phyloP scores from a whole-genome alignment of 2,797 vertebrate genomes.

The Sylvilagus floridanus region DNA sequence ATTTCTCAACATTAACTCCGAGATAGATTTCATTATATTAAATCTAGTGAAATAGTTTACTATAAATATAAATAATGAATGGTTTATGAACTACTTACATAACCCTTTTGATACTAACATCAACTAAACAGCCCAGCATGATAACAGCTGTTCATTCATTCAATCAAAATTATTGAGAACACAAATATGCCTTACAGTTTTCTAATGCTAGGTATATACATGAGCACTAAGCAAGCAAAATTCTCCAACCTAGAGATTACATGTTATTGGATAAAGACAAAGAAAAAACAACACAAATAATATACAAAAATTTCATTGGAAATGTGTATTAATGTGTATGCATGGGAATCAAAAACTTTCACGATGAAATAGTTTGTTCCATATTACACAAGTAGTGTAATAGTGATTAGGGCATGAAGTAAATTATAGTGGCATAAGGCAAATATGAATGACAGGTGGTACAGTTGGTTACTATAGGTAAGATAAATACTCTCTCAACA shows the following conservation, averaged over 20 bases:
- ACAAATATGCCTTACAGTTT: neutral
- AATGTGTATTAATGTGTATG: too few relatives aligned
- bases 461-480: neutral
- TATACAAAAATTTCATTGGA: too few relatives aligned
- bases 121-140: neutral
- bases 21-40: neutral
- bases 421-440: neutral
- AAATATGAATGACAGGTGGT: neutral
- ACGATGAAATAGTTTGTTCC: too few relatives aligned
- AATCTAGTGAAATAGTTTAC: neutral
- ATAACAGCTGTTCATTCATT: neutral
- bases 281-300: neutral
- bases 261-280: neutral
- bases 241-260: neutral
- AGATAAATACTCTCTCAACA: neutral
- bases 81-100: neutral
- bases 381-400: too few relatives aligned
- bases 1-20: neutral
- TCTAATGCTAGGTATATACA: neutral
- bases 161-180: neutral
- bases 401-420: neutral
- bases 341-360: too few relatives aligned
- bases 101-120: neutral
- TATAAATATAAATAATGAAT: neutral
- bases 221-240: neutral